Evolutionary conservation across 2,797 vertebrate genomes (phyloP), one percentile per base, ranked within the genome.

Genomic region (Lophius americanus): DNA sequence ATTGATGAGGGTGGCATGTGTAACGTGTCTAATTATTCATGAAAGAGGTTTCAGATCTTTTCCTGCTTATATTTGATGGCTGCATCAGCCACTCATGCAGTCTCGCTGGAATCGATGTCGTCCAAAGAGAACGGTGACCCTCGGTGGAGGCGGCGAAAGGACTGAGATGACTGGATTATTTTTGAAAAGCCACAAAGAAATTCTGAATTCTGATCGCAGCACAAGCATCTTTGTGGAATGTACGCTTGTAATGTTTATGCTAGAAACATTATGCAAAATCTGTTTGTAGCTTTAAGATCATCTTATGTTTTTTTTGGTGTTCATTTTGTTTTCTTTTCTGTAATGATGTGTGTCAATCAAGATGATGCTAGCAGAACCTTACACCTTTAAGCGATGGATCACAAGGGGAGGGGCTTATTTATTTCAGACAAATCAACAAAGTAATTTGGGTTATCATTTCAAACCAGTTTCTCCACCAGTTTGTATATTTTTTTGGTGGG

Each of bases 201-300:
- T 89, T 79, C 54, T 51, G 60, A 82, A 75, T 79, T 75, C 67
- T 56, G 10, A 78, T 74, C 70, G 86, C 88, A 92, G 91, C 91
- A 93, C 92, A 93, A 91, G 79, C 76, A 85, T 88, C 78, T 90
- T 83, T 85, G 82, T 91, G 88, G 88, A 91, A 91, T 91, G 91
- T 92, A 90, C 68, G 80, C 87, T 86, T 86, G 78, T 84, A 84
- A 88, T 74, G 76, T 86, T 87, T 70, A 77, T 84, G 84, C 83
- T 83, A 78, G 82, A 91, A 78, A 87, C 88, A 81, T 89, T 93
- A 93, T 93, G 92, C 90, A 93, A 93, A 91, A 86, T 88, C 70
- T 84, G 78, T 91, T 88, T 69, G 81, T 90, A 93, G 92, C 87
- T 93, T 90, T 91, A 92, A 90, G 58, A 77, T 84, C 78, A 69